Percentiles rank a stretch among this genome's conserved stretches.
Evolutionary conservation across 2,888 invertebrate species (phyloP).

Genomic region (Synergus laeviventris): DNA sequence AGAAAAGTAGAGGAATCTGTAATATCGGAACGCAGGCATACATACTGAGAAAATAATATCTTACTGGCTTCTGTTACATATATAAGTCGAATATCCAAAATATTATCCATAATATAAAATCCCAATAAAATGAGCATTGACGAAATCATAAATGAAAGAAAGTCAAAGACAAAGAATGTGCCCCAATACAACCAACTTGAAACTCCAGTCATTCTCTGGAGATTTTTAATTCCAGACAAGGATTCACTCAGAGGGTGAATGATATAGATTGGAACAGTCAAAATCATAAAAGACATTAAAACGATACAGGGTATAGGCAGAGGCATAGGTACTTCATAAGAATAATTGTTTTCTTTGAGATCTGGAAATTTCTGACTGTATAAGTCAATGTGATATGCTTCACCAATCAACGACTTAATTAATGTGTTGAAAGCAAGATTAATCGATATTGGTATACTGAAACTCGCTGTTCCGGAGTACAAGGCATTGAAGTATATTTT

Average conservation of each 20-base stretch:
- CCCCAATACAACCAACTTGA: slow-evolving; percentile 81
- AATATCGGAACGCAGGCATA: no score
- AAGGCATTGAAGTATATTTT: slow-evolving; percentile 69
- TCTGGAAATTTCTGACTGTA: slow-evolving; percentile 64
- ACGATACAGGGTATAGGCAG: slow-evolving; percentile 52
- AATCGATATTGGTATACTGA: slow-evolving; percentile 78
- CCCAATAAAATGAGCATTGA: slow-evolving; percentile 59
- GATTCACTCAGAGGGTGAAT: slow-evolving; percentile 82
- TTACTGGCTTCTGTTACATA: slow-evolving; percentile 76
- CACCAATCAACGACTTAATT: slow-evolving; percentile 61
- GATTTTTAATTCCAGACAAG: slow-evolving; percentile 80
- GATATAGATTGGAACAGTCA: slow-evolving; percentile 76
- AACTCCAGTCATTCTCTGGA: slow-evolving; percentile 84
- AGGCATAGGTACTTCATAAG: no score
- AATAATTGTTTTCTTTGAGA: slow-evolving; percentile 42
- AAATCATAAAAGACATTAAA: slow-evolving; percentile 62
- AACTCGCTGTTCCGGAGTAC: slow-evolving; percentile 78
- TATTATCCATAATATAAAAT: slow-evolving; percentile 62
- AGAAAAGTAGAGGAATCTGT: neutral
- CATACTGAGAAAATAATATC: slow-evolving; percentile 47
- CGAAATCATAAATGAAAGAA: slow-evolving; percentile 70
- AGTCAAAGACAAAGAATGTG: slow-evolving; percentile 80
- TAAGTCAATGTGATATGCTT: slow-evolving; percentile 63
- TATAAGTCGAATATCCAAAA: slow-evolving; percentile 62
- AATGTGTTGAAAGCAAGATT: slow-evolving; percentile 77